These are phyloP conservation scores for Boulengeromyrus knoepffleri DNA, from an alignment of 2,113 vertebrate species.

Conservation along the genomic window DNA sequence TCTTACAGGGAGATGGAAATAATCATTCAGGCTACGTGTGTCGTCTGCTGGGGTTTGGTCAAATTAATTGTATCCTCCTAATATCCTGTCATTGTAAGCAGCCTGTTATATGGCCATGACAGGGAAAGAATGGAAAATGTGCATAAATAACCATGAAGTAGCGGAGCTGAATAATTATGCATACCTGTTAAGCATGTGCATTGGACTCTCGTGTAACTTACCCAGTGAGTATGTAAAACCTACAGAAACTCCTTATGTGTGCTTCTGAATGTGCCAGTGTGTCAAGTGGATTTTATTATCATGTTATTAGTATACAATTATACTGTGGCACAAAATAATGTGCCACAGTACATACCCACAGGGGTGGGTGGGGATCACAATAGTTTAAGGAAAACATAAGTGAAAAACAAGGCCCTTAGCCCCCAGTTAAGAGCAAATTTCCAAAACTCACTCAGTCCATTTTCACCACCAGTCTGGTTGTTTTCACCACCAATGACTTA, in stretches of 20 bases:
- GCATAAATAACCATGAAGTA: neutral
- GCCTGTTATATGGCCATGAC: neutral
- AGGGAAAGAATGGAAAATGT: neutral
- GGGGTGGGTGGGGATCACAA: neutral
- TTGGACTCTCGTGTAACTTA: no score
- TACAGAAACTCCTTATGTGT: neutral
- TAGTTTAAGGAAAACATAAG: neutral
- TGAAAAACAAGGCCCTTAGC: neutral
- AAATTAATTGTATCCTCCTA: neutral
- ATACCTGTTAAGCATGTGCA: neutral
- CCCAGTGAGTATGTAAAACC: neutral
- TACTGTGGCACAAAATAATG: neutral
- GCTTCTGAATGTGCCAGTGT: neutral
- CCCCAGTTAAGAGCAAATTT: neutral
- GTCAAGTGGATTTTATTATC: neutral
- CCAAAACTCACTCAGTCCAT: neutral
- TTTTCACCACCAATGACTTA: neutral
- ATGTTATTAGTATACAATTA: neutral
- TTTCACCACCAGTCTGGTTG: neutral
- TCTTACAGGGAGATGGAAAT: neutral
- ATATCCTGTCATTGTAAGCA: slow-evolving; percentile 12
- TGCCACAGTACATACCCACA: no score
- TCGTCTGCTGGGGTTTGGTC: neutral
- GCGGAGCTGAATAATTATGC: neutral
- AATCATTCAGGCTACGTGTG: neutral